phyloP scores from a whole-genome alignment of 1,140 invertebrate genomes.

The Pogonognathellus flavescens region DNA sequence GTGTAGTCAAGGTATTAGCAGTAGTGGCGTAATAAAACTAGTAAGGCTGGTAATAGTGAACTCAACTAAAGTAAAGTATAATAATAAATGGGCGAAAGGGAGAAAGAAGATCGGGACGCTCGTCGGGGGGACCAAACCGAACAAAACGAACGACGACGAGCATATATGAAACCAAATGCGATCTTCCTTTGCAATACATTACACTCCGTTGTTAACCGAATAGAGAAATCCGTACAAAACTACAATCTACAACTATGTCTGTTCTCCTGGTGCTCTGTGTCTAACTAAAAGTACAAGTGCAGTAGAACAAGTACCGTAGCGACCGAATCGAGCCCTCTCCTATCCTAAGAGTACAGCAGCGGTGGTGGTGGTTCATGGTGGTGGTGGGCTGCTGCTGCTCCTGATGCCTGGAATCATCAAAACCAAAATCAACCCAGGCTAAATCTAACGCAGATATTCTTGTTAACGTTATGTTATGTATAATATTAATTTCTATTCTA shows the following conservation, averaged over 20 bases:
- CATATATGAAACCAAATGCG: constrained; percentile 23
- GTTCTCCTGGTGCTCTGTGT: neutral
- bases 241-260: constrained; percentile 10
- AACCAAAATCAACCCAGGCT: too few relatives aligned
- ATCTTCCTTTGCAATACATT: constrained; percentile 32
- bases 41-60: constrained; percentile 44
- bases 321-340: constrained; percentile 8
- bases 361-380: neutral
- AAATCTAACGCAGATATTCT: too few relatives aligned
- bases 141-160: constrained; percentile 45
- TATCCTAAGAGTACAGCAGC: neutral
- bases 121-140: constrained; percentile 38
- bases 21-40: constrained; percentile 38
- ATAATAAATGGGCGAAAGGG: constrained; percentile 49
- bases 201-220: constrained; percentile 29
- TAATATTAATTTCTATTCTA: too few relatives aligned
- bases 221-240: constrained; percentile 29
- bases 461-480: too few relatives aligned
- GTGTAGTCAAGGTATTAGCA: neutral
- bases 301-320: constrained; percentile 14
- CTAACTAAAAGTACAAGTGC: neutral
- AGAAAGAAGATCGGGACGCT: constrained; percentile 47
- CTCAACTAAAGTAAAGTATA: constrained; percentile 44
- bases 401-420: too few relatives aligned
- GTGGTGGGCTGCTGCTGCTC: neutral